phyloP scores from a whole-genome alignment of 2,113 vertebrate species.

The Pollachius pollachius region DNA sequence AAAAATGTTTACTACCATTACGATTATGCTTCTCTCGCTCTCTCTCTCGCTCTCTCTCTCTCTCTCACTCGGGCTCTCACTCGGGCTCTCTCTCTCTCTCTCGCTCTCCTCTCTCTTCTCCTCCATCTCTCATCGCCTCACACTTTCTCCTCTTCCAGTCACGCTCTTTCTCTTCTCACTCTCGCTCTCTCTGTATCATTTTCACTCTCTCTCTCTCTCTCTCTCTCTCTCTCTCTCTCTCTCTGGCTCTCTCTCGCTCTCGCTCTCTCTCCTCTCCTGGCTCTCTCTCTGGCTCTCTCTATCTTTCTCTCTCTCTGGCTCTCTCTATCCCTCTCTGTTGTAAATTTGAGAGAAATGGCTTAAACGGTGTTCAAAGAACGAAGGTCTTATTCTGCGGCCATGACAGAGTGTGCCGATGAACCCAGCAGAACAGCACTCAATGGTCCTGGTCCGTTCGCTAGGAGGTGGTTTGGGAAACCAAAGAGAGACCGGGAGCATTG shows the following conservation, averaged over 20 bases:
- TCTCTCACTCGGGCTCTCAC: too few species aligned
- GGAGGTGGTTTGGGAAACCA: neutral
- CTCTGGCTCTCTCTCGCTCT: neutral
- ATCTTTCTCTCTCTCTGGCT: neutral
- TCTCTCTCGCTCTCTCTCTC: neutral
- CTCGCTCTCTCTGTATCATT: neutral
- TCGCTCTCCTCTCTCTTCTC: neutral
- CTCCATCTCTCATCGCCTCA: too few species aligned
- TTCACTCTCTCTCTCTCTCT: neutral
- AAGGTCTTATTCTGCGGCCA: too few species aligned
- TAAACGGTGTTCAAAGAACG: conserved; percentile 8
- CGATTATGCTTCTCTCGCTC: conserved; percentile 21
- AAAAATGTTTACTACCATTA: conserved; percentile 38
- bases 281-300: neutral
- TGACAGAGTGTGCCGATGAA: too few species aligned
- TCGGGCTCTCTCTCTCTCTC: too few species aligned
- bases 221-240: conserved; percentile 1
- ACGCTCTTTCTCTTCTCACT: neutral
- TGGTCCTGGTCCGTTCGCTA: neutral
- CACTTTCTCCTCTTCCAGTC: too few species aligned
- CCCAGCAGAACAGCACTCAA: neutral
- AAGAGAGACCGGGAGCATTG: neutral
- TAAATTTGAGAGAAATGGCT: conserved; percentile 40
- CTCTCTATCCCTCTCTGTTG: conserved; percentile 6
- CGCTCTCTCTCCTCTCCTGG: too few species aligned